Evolutionary conservation across 2,888 invertebrate species (phyloP), one percentile per base, ranked within the genome.

Genomic region (Carcina quercana): DNA sequence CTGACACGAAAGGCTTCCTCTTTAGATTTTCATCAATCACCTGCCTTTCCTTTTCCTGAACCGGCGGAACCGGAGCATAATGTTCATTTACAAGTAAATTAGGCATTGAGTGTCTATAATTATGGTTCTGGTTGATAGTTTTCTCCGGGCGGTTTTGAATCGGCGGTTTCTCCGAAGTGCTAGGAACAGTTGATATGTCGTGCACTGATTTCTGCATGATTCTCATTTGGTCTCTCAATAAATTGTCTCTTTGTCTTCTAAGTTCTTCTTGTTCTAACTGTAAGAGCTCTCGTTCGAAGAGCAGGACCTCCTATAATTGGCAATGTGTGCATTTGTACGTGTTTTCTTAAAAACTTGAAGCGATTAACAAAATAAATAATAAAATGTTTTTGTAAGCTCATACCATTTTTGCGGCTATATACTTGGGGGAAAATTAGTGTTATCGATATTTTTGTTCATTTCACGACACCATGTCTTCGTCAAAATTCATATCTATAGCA

Each of bases 211-310:
- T 84, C 43, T 87, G 85, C 33, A 86, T 76, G 38, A 88, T 73
- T 1, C 87, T 72, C n/a, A 86, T 87, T 51, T 89, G 85, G 53
- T 91, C 91, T 24, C 89, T 86, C 12, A 91, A 73, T 6, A 92
- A 71, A 59, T 91, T 92, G 50, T 91, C 92, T 7, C 91, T 84
- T 55, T 92, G 91, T 2, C 93, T 83, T 43, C 91, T 88, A 7
- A 93, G 57, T 58, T 93, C 92, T 59, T 93, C 93, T 62, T 91
- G 90, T 59, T 94, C 92, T 26, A 91, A 66, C 61, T 93, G 92
- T 3, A 92, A 66, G 2, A 93, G 78, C 68, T 93, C 93, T 25
- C 92, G 87, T 72, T 93, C 93, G 41, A 93, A 92, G 43, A 92
- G 89, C 17, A 93, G 82, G 13, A 93, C 90, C 66, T 92, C 90